Evolutionary conservation across 92 coral and sea anemone genomes (phyloP).

Genomic region (Umimayanthus chanpuru): DNA sequence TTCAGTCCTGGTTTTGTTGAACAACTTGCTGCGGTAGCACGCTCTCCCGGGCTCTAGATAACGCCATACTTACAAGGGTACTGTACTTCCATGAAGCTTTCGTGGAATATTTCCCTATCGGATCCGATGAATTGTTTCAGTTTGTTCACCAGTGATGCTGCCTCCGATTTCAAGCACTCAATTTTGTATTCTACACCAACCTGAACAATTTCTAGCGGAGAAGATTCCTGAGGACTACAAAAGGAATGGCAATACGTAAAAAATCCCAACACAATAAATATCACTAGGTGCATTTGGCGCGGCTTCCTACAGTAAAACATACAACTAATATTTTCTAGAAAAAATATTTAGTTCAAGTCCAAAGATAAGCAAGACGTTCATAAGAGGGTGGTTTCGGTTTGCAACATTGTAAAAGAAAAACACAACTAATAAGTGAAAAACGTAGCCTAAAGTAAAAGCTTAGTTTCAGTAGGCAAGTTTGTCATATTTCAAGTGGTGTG

Average conservation of each 20-base stretch:
- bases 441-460: too few species aligned
- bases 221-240: constrained; percentile 65
- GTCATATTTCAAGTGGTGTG: too few species aligned
- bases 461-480: too few species aligned
- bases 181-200: constrained; percentile 60
- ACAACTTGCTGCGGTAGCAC: neutral
- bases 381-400: too few species aligned
- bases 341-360: neutral
- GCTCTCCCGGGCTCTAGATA: neutral
- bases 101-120: constrained; percentile 52
- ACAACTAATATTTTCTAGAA: too few species aligned
- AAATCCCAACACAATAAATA: too few species aligned
- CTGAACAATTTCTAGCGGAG: constrained; percentile 44
- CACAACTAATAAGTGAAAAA: too few species aligned
- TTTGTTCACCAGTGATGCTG: constrained; percentile 60
- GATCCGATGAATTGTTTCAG: constrained; percentile 50
- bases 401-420: too few species aligned
- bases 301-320: neutral
- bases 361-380: too few species aligned
- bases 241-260: neutral
- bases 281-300: too few species aligned
- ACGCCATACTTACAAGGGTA: constrained; percentile 68
- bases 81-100: constrained; percentile 52
- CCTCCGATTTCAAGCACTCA: constrained; percentile 74
- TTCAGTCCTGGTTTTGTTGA: too few species aligned